Evolutionary conservation across 2,888 invertebrate genomes (phyloP), one percentile per base, ranked within the genome.

Genomic region (Nomada fabriciana): DNA sequence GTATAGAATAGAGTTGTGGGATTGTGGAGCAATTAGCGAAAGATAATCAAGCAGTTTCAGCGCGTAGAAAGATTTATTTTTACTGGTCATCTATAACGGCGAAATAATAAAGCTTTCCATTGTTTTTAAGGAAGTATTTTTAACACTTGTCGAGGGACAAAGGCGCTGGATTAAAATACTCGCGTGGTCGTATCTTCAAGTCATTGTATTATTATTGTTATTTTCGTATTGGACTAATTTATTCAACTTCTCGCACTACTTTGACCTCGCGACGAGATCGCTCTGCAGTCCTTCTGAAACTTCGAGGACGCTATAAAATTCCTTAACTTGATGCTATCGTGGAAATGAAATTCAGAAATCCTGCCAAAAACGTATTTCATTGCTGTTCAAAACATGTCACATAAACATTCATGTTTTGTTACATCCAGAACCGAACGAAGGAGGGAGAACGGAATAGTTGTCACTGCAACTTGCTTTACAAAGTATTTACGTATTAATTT

Each of bases 331-430:
- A 63, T 47, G 18, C 15, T 25, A 25, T 25, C 25, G 25, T 29
- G 15, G 29, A 29, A 11, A 25, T 10, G 52, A 65, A 63, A 47
- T 47, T 47, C 15, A 47, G 23, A 63, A 63, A 63, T 63, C 20
- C 47, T 63, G 63, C 63, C 63, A 63, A 23, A 63, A 47, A 15
- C 25, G 20, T 23, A 42, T 47, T 63, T 63, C 47, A 47, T n/a
- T 63, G 47, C 63, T 50, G 0, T 20, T 53, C n/a, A 18, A 68
- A 23, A 4, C 57, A 23, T 23, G 11, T 1, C 25, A n/a, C 57
- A 47, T 57, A 69, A 43, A 57, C 43, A n/a, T 23, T 25, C n/a
- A 20, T n/a, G 13, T 57, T 69, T n/a, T 43, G 43, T 43, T 43
- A 11, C 25, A 57, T n/a, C 9, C 20, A 57, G 43, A 57, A 23